phyloP scores from a whole-genome alignment of 2,113 vertebrate genomes.

The Scomber scombrus region DNA sequence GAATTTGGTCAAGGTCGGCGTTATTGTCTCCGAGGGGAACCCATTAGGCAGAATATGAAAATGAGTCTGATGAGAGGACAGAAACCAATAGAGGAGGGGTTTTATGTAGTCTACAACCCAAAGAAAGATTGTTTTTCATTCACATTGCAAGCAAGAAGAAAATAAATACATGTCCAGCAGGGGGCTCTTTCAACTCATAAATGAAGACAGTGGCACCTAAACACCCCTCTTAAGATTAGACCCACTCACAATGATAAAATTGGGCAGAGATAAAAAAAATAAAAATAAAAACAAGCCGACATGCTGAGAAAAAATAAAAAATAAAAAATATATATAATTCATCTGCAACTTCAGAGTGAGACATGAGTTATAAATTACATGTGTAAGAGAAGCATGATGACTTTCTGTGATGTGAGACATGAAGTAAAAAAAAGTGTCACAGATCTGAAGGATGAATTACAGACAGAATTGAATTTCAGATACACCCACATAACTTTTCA shows the following conservation, averaged over 20 bases:
- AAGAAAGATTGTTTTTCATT: slow-evolving; percentile 49
- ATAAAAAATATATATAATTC: not conserved
- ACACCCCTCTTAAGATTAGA: slow-evolving; percentile 21
- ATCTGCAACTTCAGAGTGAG: slow-evolving; percentile 49
- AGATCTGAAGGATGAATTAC: slow-evolving; percentile 45
- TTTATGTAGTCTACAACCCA: slow-evolving; percentile 47
- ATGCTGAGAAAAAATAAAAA: slow-evolving; percentile 33
- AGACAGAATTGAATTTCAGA: slow-evolving; percentile 43
- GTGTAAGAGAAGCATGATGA: slow-evolving; percentile 44
- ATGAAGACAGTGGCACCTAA: slow-evolving; percentile 56
- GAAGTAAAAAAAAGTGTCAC: slow-evolving; percentile 34
- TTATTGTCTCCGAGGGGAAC: slow-evolving; percentile 50
- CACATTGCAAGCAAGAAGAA: slow-evolving; percentile 20
- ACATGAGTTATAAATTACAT: slow-evolving; percentile 47
- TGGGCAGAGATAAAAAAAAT: slow-evolving; percentile 53
- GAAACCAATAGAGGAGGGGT: slow-evolving; percentile 33
- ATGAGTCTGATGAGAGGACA: slow-evolving; percentile 51
- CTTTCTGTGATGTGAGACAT: slow-evolving; percentile 39
- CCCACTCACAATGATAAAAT: slow-evolving; percentile 32
- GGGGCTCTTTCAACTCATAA: slow-evolving; percentile 79
- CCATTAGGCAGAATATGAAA: slow-evolving; percentile 61
- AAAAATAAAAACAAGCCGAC: slow-evolving; percentile 29
- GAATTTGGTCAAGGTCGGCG: slow-evolving; percentile 62
- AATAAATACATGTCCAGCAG: slow-evolving; percentile 71
- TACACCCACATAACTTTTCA: slow-evolving; percentile 52